These are phyloP conservation scores for Ivindomyrus marchei DNA, from an alignment of 2,113 vertebrate genomes.

Conservation along the genomic window DNA sequence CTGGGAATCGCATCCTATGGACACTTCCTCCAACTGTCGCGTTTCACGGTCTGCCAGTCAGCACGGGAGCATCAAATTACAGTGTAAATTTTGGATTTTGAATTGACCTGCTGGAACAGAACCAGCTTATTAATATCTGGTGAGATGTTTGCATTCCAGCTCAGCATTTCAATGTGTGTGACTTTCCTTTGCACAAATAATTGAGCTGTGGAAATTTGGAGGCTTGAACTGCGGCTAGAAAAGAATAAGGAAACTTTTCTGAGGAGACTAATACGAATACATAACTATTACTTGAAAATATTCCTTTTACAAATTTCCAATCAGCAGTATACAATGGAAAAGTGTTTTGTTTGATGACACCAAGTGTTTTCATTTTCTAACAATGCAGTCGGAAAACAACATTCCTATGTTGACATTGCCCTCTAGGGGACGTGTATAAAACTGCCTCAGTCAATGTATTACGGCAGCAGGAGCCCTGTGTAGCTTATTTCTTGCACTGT, in stretches of 20 bases:
- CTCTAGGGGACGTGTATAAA: constrained; percentile 39
- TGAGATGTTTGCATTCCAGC: constrained; percentile 8
- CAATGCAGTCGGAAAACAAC: neutral
- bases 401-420: constrained; percentile 40
- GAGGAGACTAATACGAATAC: neutral
- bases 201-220: neutral
- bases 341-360: neutral
- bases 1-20: neutral
- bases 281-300: neutral
- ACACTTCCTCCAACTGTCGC: neutral
- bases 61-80: neutral
- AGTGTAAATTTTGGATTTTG: neutral
- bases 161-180: neutral
- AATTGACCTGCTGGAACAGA: neutral
- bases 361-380: neutral
- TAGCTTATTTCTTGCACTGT: no score
- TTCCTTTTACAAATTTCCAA: neutral
- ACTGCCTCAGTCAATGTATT: neutral
- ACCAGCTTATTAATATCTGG: constrained; percentile 9
- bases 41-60: constrained; percentile 6
- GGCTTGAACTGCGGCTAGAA: constrained; percentile 6
- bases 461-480: no score
- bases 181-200: neutral
- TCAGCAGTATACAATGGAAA: neutral
- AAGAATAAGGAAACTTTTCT: neutral